These are phyloP conservation scores for Pseudobourletiella spinata DNA, from an alignment of 1,140 invertebrate genomes.

Conservation along the genomic window DNA sequence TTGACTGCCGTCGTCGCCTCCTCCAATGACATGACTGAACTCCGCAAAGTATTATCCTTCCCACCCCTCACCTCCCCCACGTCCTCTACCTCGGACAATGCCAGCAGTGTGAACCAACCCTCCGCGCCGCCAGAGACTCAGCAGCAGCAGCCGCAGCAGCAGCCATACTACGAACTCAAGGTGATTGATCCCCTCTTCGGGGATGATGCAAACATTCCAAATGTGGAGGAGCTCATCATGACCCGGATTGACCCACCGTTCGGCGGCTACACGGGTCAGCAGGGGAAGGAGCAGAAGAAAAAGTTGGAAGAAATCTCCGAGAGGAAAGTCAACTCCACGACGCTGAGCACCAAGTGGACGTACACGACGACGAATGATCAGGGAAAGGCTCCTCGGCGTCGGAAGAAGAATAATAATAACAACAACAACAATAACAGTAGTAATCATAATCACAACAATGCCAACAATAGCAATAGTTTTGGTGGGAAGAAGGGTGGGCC, in stretches of 20 bases:
- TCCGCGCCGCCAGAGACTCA: too few relatives aligned
- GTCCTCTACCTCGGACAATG: background rate
- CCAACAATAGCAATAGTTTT: slow-evolving; percentile 6
- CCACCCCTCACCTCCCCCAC: slow-evolving; percentile 24
- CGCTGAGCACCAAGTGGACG: slow-evolving; percentile 32
- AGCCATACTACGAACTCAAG: slow-evolving; percentile 30
- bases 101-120: background rate
- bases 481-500: background rate
- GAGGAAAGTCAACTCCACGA: slow-evolving; percentile 31
- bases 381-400: slow-evolving; percentile 10
- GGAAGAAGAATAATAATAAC: slow-evolving; percentile 12
- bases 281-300: slow-evolving; percentile 7
- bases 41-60: slow-evolving; percentile 31
- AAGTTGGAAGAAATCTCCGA: slow-evolving; percentile 22
- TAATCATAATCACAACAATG: slow-evolving; percentile 15
- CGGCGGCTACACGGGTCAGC: background rate
- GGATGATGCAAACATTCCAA: slow-evolving; percentile 32
- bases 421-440: slow-evolving; percentile 19
- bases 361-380: slow-evolving; percentile 22
- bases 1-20: background rate
- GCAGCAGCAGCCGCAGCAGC: too few relatives aligned
- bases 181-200: slow-evolving; percentile 24
- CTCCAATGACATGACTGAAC: slow-evolving; percentile 28
- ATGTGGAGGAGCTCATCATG: slow-evolving; percentile 36
- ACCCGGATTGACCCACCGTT: slow-evolving; percentile 24